Percentiles rank a stretch among this genome's conserved stretches.
These are phyloP conservation scores for Paracyprichromis sp. DNA, from an alignment of 2,113 vertebrate genomes.

Conservation along the genomic window DNA sequence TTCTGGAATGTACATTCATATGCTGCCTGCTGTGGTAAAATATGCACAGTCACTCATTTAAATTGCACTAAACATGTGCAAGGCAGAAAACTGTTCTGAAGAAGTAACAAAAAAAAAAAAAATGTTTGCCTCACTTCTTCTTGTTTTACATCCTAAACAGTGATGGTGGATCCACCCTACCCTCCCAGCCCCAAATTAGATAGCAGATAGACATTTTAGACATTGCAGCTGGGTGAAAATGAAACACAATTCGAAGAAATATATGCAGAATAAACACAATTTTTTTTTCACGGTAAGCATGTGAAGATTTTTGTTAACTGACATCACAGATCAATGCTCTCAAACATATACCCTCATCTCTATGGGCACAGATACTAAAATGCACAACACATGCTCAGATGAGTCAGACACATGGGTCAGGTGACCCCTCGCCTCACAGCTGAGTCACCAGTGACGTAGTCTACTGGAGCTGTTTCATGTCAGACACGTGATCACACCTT, in stretches of 20 bases:
- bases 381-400: conserved; percentile 19
- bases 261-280: not conserved
- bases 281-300: not conserved
- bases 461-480: not conserved
- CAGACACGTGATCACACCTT: conserved; percentile 21
- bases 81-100: conserved; percentile 18
- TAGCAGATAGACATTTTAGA: not conserved
- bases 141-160: not conserved
- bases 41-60: conserved; percentile 46
- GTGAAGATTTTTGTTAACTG: not conserved
- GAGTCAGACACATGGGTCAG: conserved; percentile 49
- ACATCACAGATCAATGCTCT: not conserved
- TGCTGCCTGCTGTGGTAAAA: conserved; percentile 53
- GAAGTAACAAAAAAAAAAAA: not conserved
- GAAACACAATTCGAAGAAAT: not conserved
- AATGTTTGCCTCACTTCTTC: not conserved
- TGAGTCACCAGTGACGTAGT: conserved; percentile 46
- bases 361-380: not conserved
- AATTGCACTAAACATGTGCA: conserved; percentile 19
- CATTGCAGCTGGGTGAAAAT: not conserved
- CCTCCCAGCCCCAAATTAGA: not conserved
- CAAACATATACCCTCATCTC: not conserved
- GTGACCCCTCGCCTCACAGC: conserved; percentile 16
- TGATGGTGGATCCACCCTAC: not conserved
- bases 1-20: conserved; percentile 56